Evolutionary conservation across 2,888 invertebrate species (phyloP).

Genomic region (Acanthoscelides obtectus): DNA sequence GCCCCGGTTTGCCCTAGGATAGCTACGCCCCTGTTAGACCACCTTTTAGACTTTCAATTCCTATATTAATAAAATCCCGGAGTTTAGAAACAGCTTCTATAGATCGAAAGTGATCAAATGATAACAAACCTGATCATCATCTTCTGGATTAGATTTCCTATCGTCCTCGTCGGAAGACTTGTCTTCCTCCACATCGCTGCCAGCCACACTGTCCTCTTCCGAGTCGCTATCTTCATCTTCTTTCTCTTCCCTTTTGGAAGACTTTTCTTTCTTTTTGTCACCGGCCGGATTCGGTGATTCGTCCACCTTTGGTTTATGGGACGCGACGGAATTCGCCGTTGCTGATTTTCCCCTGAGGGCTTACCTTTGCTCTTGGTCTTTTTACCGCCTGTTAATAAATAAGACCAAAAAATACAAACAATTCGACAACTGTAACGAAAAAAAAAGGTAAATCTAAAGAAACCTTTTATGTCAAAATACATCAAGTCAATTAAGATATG

Average conservation of each 20-base stretch:
- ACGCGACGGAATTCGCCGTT: conserved; percentile 1
- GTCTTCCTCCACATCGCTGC: conserved; percentile 44
- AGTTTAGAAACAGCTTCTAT: too few species aligned
- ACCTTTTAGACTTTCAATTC: too few species aligned
- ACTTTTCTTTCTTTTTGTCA: conserved; percentile 29
- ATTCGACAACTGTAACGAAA: too few species aligned
- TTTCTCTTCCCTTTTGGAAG: conserved; percentile 23
- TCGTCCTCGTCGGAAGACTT: conserved; percentile 43
- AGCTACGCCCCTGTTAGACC: too few species aligned
- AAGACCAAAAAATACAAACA: neutral
- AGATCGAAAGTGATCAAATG: too few species aligned
- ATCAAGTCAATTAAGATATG: too few species aligned
- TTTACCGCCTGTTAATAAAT: conserved; percentile 42
- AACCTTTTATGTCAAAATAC: neutral
- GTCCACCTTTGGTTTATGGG: conserved; percentile 35
- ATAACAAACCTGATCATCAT: conserved; percentile 41
- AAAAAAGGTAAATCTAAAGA: neutral
- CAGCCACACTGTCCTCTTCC: conserved; percentile 54
- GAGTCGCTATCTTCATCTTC: conserved; percentile 37
- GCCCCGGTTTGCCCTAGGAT: too few species aligned
- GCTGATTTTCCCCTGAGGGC: conserved; percentile 18
- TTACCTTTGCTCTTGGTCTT: conserved; percentile 58
- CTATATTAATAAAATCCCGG: too few species aligned
- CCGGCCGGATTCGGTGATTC: conserved; percentile 28
- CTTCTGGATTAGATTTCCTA: conserved; percentile 37